These are phyloP conservation scores for Ochotona curzoniae DNA, from an alignment of 2,113 vertebrate genomes.

Conservation along the genomic window DNA sequence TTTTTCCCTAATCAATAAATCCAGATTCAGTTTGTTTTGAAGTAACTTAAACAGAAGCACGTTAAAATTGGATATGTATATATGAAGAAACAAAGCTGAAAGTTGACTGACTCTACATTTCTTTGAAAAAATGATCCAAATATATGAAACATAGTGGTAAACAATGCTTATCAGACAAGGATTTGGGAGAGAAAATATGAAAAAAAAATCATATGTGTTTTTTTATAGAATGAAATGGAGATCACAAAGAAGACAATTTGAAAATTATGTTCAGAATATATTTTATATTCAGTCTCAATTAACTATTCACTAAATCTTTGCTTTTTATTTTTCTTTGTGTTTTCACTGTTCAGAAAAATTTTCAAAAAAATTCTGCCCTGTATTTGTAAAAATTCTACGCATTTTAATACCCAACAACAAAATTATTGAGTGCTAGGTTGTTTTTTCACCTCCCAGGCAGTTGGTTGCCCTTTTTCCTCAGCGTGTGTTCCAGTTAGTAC, in stretches of 20 bases:
- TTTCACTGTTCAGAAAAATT: not conserved
- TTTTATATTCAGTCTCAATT: not conserved
- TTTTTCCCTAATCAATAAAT: not conserved
- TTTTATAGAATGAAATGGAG: not conserved
- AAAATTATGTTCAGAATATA: not conserved
- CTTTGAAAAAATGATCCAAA: not conserved
- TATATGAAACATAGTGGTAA: not conserved
- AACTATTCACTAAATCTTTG: not conserved
- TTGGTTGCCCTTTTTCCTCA: not conserved
- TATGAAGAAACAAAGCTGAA: not conserved
- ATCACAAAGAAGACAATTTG: not conserved
- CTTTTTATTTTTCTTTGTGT: not conserved
- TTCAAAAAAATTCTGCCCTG: not conserved
- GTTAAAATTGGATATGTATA: not conserved
- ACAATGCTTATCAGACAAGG: not conserved
- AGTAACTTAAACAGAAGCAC: not conserved
- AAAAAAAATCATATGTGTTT: no score
- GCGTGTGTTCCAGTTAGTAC: not conserved
- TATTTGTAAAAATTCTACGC: not conserved
- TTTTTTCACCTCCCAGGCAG: not conserved
- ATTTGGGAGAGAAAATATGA: not conserved
- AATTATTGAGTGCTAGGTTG: not conserved
- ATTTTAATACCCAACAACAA: not conserved
- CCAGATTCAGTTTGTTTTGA: not conserved
- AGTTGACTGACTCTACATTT: not conserved